These are phyloP conservation scores for Euplagia quadripunctaria DNA, from an alignment of 2,888 invertebrate species.

Conservation along the genomic window DNA sequence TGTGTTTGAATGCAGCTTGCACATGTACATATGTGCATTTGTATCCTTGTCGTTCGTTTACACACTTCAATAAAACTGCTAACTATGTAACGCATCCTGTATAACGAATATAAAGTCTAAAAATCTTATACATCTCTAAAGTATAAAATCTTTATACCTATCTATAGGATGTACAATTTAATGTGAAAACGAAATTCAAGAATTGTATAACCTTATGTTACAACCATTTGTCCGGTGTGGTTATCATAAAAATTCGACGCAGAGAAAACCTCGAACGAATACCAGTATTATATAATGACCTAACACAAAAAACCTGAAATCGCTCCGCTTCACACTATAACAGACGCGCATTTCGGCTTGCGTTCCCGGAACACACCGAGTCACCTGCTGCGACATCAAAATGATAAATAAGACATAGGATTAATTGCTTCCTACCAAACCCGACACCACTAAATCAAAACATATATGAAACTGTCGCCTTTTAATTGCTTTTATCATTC, in stretches of 20 bases:
- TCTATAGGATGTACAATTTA: neutral
- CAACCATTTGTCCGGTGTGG: neutral
- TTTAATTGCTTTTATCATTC: slow-evolving; percentile 71
- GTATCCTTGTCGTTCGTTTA: neutral
- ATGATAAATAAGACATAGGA: slow-evolving; percentile 82
- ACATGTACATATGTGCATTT: neutral
- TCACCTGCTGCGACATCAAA: slow-evolving; percentile 81
- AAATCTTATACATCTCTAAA: too few species aligned
- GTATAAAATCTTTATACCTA: neutral
- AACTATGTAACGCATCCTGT: neutral
- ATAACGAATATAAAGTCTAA: neutral
- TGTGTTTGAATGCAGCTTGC: neutral
- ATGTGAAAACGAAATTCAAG: neutral
- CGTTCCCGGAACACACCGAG: slow-evolving; percentile 70
- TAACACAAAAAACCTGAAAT: slow-evolving; percentile 24
- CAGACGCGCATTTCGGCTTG: slow-evolving; percentile 11
- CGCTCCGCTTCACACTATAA: slow-evolving; percentile 42
- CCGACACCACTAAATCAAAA: slow-evolving; percentile 74
- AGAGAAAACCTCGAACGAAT: neutral
- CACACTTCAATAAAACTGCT: neutral
- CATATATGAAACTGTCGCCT: slow-evolving; percentile 73
- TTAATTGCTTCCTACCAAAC: slow-evolving; percentile 83
- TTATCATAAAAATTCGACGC: neutral
- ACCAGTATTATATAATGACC: slow-evolving; percentile 9
- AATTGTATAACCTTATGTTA: neutral